Base-by-base conservation (phyloP, 2,113 vertebrate species). In the Gambusia holbrooki region DNA sequence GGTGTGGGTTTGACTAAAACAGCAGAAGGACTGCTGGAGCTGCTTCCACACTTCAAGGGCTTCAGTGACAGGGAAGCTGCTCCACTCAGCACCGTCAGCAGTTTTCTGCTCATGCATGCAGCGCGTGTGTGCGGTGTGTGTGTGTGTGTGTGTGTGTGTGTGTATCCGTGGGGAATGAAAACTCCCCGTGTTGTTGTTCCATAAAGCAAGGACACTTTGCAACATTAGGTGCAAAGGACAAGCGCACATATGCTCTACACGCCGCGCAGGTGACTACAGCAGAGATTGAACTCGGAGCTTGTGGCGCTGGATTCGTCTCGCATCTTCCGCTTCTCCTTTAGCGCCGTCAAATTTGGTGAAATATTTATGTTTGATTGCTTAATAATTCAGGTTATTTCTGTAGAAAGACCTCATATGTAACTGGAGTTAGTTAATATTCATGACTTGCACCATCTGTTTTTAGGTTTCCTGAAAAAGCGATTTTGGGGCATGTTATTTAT, bases 41-140 rank as follows among this genome's bases (percentile, higher is more conserved):
- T 80, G 79, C 86, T 91, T 92, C 90, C 82, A 92, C 87, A 91
- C 91, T 93, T 93, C 87, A 92, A 93, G 90, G 91, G 85, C 91
- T 91, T 87, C 48, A 80, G 87, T 90, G 91, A 91, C 87, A 90
- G 83, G 81, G 76, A 88, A 79, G 85, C 86, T 86, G 86, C 84
- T 85, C 74, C 33, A 10, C 90, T 87, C 87, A 81, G 90, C 90
- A 86, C 69, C 25, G 79, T 93, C 92, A 93, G 92, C 92, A 91
- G 33, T 90, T 91, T 58, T 87, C 35, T 74, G 19, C 71, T 83
- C 62, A 28, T 2, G 10, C 29, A 11, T 37, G 69, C 69, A 77
- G 74, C 58, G 73, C 69, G 70, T 66, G 69, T 29, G 71, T 79
- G 73, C 77, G 74, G 87, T 73, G 73, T 71, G 71, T 80, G 73